Evolutionary conservation across 2,113 vertebrate genomes (phyloP), one percentile per base, ranked within the genome.

Genomic region (Larimichthys polyactis): DNA sequence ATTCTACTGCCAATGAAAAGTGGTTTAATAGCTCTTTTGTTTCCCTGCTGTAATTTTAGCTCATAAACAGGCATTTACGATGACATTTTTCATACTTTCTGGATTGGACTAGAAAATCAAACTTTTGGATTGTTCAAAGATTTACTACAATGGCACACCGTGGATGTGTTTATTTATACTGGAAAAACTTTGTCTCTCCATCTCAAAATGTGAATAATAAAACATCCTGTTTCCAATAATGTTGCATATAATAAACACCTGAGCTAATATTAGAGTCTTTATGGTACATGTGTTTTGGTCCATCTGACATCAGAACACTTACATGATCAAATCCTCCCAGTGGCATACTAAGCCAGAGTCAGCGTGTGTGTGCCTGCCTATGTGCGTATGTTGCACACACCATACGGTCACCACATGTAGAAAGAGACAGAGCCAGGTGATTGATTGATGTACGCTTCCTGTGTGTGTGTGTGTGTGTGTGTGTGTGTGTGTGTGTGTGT

Each of bases 321-420:
- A 63, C 62, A 84, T 74, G 54, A 81, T 62, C 71, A 63, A 76
- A 83, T 84, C 76, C 67, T 81, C 84, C 68, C 43, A 48, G 52
- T 44, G 43, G 46, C 76, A 71, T 60, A 36, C 59, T 40, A 11
- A 59, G 81, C 68, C 62, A 32, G 59, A 52, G 58, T 51, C 58
- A 51, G 54, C 44, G 22, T 54, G 68, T 66, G 81, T 80, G 48
- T 49, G 51, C 5, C 1, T 58, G 64, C 12, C 1, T 65, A 0
- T 69, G 54, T 59, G 65, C 75, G 71, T 57, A 17, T 77, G 71
- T 75, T 78, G 71, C 64, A 66, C 84, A 76, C 72, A 77, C 88
- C 93, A 92, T 92, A 93, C 92, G 91, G 89, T 90, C 89, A 54
- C 88, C 93, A 94, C 91, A 94, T 94, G 93, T 90, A 87, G 79